Evolutionary conservation across 92 coral and sea anemone genomes (phyloP).

Genomic region (Zoanthus sociatus): DNA sequence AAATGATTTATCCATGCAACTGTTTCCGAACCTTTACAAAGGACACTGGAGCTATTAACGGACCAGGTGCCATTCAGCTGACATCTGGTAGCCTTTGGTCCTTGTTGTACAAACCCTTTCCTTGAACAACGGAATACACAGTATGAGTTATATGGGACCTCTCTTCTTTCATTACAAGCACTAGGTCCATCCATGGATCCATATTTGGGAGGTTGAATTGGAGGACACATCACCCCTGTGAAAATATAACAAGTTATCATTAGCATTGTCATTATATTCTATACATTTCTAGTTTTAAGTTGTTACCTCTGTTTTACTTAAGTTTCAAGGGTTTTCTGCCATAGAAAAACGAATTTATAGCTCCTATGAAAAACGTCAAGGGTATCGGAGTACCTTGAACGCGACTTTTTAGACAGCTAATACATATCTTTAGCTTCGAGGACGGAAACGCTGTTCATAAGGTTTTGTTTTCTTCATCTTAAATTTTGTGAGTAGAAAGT

Average conservation of each 20-base stretch:
- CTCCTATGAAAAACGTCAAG: no score
- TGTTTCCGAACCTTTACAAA: constrained; percentile 10
- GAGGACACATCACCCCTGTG: constrained; percentile 21
- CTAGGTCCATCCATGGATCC: constrained; percentile 17
- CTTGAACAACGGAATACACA: constrained; percentile 22
- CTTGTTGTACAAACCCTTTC: constrained; percentile 3
- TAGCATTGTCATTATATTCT: neutral
- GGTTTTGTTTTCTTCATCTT: no score
- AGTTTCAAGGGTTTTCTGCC: no score
- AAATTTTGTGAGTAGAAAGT: no score
- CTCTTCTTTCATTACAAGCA: constrained; percentile 5
- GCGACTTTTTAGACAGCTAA: no score
- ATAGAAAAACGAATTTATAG: no score
- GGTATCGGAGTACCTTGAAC: no score
- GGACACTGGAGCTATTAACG: neutral
- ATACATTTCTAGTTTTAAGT: no score
- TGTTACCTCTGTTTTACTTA: no score
- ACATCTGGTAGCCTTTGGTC: neutral
- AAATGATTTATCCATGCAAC: no score
- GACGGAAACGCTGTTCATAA: no score
- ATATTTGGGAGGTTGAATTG: constrained; percentile 18
- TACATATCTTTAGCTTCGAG: no score
- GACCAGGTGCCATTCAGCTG: constrained; percentile 31
- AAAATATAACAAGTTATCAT: neutral
- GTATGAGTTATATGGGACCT: constrained; percentile 11